These are phyloP conservation scores for Abrostola tripartita DNA, from an alignment of 2,888 invertebrate species.

Conservation along the genomic window DNA sequence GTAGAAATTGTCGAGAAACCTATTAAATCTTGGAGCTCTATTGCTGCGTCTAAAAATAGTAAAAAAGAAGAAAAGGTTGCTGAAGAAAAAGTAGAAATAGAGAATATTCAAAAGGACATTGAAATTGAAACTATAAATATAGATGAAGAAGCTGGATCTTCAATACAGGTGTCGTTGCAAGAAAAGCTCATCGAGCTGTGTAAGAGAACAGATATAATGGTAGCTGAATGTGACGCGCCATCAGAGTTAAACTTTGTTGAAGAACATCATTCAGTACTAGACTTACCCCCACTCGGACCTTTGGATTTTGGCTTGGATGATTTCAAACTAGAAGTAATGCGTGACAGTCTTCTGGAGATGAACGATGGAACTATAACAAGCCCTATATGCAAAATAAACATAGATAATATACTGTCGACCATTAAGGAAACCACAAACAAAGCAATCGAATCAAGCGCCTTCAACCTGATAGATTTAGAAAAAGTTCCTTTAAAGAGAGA, in stretches of 20 bases:
- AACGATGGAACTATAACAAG: slow-evolving; percentile 74
- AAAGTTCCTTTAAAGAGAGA: slow-evolving; percentile 78
- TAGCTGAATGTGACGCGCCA: slow-evolving; percentile 83
- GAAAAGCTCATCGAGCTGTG: slow-evolving; percentile 82
- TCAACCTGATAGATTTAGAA: slow-evolving; percentile 82
- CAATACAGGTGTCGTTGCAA: slow-evolving; percentile 72
- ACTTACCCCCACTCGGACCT: slow-evolving; percentile 78
- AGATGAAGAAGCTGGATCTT: slow-evolving; percentile 62
- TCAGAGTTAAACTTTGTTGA: slow-evolving; percentile 82
- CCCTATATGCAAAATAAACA: slow-evolving; percentile 84
- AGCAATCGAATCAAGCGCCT: slow-evolving; percentile 77
- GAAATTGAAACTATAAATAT: slow-evolving; percentile 41
- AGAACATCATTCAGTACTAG: slow-evolving; percentile 79
- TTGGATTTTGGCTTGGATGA: slow-evolving; percentile 82
- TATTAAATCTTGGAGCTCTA: slow-evolving; percentile 87
- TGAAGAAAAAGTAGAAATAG: slow-evolving; percentile 60
- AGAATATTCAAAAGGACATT: slow-evolving; percentile 46
- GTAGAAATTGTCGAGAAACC: slow-evolving; percentile 65
- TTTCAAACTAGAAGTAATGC: slow-evolving; percentile 82
- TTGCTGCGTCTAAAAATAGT: slow-evolving; percentile 77
- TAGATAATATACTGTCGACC: slow-evolving; percentile 81
- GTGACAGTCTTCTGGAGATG: slow-evolving; percentile 79
- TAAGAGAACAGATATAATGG: slow-evolving; percentile 83
- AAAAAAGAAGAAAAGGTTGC: slow-evolving; percentile 48
- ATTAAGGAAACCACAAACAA: slow-evolving; percentile 78